These are phyloP conservation scores for Calliopsis andreniformis DNA, from an alignment of 1,140 invertebrate species.

Conservation along the genomic window DNA sequence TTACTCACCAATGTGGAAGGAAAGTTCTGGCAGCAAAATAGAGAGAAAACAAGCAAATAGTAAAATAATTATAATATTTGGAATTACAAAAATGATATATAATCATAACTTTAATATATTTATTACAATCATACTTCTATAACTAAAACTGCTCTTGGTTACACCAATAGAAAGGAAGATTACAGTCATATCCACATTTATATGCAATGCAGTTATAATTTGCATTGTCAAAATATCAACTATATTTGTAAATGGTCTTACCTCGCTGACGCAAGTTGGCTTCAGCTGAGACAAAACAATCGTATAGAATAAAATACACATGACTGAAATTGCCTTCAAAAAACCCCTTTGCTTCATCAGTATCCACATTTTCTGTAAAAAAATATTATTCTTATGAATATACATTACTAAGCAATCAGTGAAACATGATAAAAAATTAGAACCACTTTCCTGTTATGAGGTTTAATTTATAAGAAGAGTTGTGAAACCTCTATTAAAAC, in stretches of 20 bases:
- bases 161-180: slow-evolving; percentile 9
- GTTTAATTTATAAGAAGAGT: slow-evolving; percentile 21
- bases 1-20: slow-evolving; percentile 85
- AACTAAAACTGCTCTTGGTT: slow-evolving; percentile 34
- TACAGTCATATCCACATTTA: slow-evolving; percentile 10
- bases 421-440: not conserved
- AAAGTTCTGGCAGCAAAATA: slow-evolving; percentile 84
- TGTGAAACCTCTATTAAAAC: slow-evolving; percentile 36
- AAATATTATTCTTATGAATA: too few relatives aligned
- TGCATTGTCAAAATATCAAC: slow-evolving; percentile 1
- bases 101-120: slow-evolving; percentile 43
- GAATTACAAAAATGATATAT: slow-evolving; percentile 41
- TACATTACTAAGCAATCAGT: too few relatives aligned
- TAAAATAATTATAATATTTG: slow-evolving; percentile 68
- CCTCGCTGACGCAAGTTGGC: slow-evolving; percentile 94
- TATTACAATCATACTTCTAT: slow-evolving; percentile 25
- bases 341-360: slow-evolving; percentile 93
- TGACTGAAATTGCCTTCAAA: slow-evolving; percentile 97
- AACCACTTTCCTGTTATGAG: not conserved
- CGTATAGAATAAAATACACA: slow-evolving; percentile 97
- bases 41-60: slow-evolving; percentile 76
- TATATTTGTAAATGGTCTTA: slow-evolving; percentile 78
- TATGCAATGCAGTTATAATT: slow-evolving; percentile 29
- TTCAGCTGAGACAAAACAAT: slow-evolving; percentile 95
- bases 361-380: slow-evolving; percentile 93